Evolutionary conservation across 2,113 vertebrate species (phyloP), one percentile per base, ranked within the genome.

Genomic region (Elgaria multicarinata): DNA sequence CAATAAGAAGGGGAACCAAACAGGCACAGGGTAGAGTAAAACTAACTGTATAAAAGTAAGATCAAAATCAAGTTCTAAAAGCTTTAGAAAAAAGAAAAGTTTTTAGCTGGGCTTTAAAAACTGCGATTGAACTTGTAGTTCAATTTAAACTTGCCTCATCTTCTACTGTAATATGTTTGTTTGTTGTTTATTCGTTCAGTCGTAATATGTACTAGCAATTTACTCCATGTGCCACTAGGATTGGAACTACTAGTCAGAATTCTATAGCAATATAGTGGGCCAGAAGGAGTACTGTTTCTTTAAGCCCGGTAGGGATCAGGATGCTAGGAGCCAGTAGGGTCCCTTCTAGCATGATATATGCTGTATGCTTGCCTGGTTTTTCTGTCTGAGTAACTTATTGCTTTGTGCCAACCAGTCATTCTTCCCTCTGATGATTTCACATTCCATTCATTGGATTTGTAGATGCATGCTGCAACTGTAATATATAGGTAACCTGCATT

Each of bases 381-480:
- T 28, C 20, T 9, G 26, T 36, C 33, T 46, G 75, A 46, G 24
- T 3, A 46, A 53, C 46, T 53, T 53, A 5, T 46, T 79, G 72
- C 77, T 28, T 4, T 33, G 7, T 46, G 75, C 44, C 77, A 79
- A 4, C 77, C 31, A 79, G 46, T 31, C 77, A 39, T 62, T 28
- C 36, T 6, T 66, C 58, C 81, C 26, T 42, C 62, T 6, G 78
- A 4, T 71, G 64, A 89, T 92, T 62, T 18, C 62, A 87, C 83
- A 84, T 22, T 24, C 76, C 90, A 62, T 84, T 66, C 42, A 58
- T 13, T 10, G n/a, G 90, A 90, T 94, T 80, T 94, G 84, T 87
- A 89, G 87, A 85, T 85, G 72, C 50, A 90, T 58, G 62, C 69
- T 89, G 90, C 18, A 89, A 39, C 88, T 87, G 91, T 92, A 92